Evolutionary conservation across 2,888 invertebrate genomes (phyloP).

Genomic region (Orthonevra nobilis): DNA sequence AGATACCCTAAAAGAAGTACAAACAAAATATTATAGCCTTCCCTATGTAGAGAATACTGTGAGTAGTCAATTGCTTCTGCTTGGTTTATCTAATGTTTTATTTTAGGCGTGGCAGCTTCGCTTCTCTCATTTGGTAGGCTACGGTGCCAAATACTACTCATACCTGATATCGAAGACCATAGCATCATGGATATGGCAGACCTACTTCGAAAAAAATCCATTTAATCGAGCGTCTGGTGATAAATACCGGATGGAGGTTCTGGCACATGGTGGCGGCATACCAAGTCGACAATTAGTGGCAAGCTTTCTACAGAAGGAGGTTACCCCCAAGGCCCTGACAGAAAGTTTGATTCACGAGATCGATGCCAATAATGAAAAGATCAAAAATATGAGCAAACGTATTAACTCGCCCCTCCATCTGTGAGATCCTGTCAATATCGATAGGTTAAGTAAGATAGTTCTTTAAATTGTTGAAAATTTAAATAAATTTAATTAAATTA

Average conservation of each 20-base stretch:
- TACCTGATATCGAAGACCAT: constrained; percentile 97
- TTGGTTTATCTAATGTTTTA: not conserved
- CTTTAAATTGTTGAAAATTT: not conserved
- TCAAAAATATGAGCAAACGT: constrained; percentile 75
- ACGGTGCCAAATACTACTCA: constrained; percentile 99
- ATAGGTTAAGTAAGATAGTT: constrained; percentile 13
- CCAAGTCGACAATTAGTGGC: constrained; percentile 89
- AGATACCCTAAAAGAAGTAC: constrained; percentile 87
- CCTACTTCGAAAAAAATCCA: constrained; percentile 89
- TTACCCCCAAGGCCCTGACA: constrained; percentile 89
- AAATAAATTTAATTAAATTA: not conserved
- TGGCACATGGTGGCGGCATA: constrained; percentile 93
- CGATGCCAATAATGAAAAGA: constrained; percentile 83
- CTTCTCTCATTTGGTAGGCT: constrained; percentile 97
- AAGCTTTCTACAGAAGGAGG: constrained; percentile 88
- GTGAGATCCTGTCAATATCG: constrained; percentile 1
- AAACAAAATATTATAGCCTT: constrained; percentile 91
- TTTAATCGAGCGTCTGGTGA: constrained; percentile 89
- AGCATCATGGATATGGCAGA: constrained; percentile 96
- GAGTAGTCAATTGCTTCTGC: constrained; percentile 72
- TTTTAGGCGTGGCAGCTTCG: constrained; percentile 94
- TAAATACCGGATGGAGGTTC: constrained; percentile 87
- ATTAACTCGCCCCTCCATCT: constrained; percentile 19
- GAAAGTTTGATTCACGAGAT: constrained; percentile 89
- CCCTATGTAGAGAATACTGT: constrained; percentile 94